phyloP scores from a whole-genome alignment of 2,888 invertebrate species.

The Epistrophella euchroma region DNA sequence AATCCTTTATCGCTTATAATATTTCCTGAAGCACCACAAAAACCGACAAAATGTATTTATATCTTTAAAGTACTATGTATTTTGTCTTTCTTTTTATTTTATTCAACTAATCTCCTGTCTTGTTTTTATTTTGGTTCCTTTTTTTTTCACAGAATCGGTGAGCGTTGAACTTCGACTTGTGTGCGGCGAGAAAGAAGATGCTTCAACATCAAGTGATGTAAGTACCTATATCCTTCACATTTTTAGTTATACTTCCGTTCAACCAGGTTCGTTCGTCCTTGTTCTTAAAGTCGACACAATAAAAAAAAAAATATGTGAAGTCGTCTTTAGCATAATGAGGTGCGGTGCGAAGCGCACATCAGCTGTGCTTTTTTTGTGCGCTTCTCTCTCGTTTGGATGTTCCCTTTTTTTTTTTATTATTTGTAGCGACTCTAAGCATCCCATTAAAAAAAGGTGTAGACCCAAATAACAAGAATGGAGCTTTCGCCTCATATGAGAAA shows the following conservation, averaged over 20 bases:
- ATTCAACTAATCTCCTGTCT: conserved; percentile 45
- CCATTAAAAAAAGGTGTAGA: conserved; percentile 62
- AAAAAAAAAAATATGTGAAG: conserved; percentile 27
- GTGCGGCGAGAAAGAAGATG: conserved; percentile 59
- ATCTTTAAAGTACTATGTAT: conserved; percentile 29
- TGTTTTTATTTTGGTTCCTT: conserved; percentile 24
- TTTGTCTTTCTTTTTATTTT: conserved; percentile 37
- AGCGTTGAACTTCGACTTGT: conserved; percentile 71
- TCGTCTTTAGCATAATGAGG: conserved; percentile 74
- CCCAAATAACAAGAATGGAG: conserved; percentile 15
- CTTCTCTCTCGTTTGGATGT: conserved; percentile 58
- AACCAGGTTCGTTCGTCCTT: conserved; percentile 22
- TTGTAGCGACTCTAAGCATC: conserved; percentile 59
- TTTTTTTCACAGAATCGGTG: conserved; percentile 40
- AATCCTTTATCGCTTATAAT: conserved; percentile 36
- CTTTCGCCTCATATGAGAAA: conserved; percentile 14
- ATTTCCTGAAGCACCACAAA: conserved; percentile 37
- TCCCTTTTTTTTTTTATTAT: conserved; percentile 54
- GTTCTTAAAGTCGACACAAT: conserved; percentile 41
- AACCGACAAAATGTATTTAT: conserved; percentile 50
- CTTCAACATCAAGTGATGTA: conserved; percentile 68
- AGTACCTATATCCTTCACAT: conserved; percentile 66
- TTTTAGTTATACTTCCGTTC: conserved; percentile 43
- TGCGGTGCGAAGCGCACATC: conserved; percentile 65
- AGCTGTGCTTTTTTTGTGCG: conserved; percentile 34